Base-by-base conservation (phyloP, 2,113 vertebrate genomes). In the Pungitius pungitius region DNA sequence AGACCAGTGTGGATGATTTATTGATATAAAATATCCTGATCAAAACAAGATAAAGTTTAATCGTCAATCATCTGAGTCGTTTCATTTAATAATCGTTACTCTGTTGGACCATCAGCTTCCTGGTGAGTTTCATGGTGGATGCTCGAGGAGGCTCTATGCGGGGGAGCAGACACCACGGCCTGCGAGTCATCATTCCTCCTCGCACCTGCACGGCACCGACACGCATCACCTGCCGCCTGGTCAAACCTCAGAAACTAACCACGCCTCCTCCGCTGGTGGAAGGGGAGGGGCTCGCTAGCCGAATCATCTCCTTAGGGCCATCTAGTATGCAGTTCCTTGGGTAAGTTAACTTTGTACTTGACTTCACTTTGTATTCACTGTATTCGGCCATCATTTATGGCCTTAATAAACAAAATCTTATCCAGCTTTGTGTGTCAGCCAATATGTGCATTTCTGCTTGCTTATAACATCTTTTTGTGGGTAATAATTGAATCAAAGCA, bases 81-180 rank as follows among this genome's bases (percentile, higher is more conserved):
- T 49, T 69, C 4, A 33, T 57, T 42, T 24, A 40, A 61, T 26
- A 5, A 39, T 15, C 0, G 3, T 30, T 6, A 72, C 22, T 8
- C n/a, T 80, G 18, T 57, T 1, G 64, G 67, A 27, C 71, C 59
- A 26, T 43, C 87, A 99, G 97, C 81, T 99, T 99, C 89, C 92
- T 99, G 87, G 98, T 99, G 82, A 98, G 97, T 84, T 99, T 99
- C 89, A 99, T 99, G 98, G 98, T 99, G 37, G 98, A 99, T 0
- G 98, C 98, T 18, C 95, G 98, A 0, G 98, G 98, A 0, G 98
- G 97, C 26, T 99, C 97, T 72, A 98, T 99, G 97, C 87, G 97
- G 26, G 97, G 97, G 58, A 98, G 97, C 80, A 94, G 97, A 26
- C 97, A 99, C 85, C 96, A 98, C 0, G 96, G 97, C 17, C 93